These are phyloP conservation scores for Branchellion lobata DNA, from an alignment of 2,888 invertebrate genomes.

Conservation along the genomic window DNA sequence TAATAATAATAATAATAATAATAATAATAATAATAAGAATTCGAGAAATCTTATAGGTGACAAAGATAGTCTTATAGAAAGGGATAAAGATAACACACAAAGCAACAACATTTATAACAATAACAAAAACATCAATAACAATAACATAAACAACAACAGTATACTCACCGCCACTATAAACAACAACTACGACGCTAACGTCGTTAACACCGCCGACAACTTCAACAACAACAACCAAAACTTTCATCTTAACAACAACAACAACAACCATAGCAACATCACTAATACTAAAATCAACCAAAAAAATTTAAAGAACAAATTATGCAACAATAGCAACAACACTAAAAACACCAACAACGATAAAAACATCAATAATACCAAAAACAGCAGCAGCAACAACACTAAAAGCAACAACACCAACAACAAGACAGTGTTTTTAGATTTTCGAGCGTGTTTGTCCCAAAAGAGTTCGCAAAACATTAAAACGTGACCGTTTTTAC, in stretches of 20 bases:
- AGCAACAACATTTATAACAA: too few species aligned
- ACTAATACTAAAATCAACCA: background rate
- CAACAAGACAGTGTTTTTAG: background rate
- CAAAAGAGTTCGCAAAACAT: background rate
- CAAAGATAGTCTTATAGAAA: too few species aligned
- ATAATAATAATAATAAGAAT: background rate
- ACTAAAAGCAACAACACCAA: background rate
- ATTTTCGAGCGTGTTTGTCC: background rate
- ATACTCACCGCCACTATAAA: background rate
- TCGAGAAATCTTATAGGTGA: background rate
- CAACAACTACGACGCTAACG: too few species aligned
- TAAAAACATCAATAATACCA: background rate
- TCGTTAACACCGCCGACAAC: background rate
- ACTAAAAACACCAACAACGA: background rate
- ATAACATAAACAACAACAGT: background rate
- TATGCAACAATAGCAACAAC: background rate
- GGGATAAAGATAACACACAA: too few species aligned
- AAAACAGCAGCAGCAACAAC: background rate
- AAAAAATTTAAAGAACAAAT: background rate
- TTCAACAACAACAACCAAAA: background rate
- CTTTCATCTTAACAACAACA: background rate
- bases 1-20: constrained; percentile 12
- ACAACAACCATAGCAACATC: background rate
- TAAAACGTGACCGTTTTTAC: background rate
- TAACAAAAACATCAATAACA: background rate